A percentile compares a stretch with the other conserved stretches of the same genome.
Evolutionary conservation across 2,113 vertebrate genomes (phyloP).

Genomic region (Emydura subglobosa): DNA sequence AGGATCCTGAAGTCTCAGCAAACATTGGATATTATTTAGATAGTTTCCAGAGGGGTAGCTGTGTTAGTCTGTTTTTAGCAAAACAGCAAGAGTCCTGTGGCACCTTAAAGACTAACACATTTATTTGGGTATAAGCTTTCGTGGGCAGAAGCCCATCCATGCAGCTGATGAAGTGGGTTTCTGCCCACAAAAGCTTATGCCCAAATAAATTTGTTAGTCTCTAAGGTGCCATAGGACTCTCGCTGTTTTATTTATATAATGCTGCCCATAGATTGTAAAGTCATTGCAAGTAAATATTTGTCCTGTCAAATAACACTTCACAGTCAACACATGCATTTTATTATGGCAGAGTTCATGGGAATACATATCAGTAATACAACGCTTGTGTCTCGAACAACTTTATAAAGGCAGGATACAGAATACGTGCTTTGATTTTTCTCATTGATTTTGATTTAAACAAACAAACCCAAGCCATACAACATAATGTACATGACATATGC

Average conservation of each 20-base stretch:
- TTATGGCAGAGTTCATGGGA: background rate
- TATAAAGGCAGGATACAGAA: background rate
- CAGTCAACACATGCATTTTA: background rate
- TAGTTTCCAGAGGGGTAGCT: background rate
- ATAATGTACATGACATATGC: background rate
- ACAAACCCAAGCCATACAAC: background rate
- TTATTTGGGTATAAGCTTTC: too few species aligned
- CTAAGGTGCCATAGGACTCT: too few species aligned
- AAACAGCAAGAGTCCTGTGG: too few species aligned
- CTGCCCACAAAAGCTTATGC: too few species aligned
- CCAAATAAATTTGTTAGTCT: too few species aligned
- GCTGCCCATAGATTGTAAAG: constrained; percentile 23
- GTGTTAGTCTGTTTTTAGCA: too few species aligned
- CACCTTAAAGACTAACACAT: too few species aligned
- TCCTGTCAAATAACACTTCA: background rate
- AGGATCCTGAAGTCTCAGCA: background rate
- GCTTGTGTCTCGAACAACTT: background rate
- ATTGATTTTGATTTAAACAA: background rate
- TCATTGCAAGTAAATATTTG: constrained; percentile 9
- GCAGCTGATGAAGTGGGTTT: too few species aligned
- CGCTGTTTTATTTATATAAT: constrained; percentile 15
- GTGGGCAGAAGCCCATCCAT: too few species aligned
- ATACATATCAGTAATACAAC: background rate
- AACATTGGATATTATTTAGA: background rate
- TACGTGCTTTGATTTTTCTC: background rate